Evolutionary conservation across 2,888 invertebrate species (phyloP), one percentile per base, ranked within the genome.

Genomic region (Anaspis maculata): DNA sequence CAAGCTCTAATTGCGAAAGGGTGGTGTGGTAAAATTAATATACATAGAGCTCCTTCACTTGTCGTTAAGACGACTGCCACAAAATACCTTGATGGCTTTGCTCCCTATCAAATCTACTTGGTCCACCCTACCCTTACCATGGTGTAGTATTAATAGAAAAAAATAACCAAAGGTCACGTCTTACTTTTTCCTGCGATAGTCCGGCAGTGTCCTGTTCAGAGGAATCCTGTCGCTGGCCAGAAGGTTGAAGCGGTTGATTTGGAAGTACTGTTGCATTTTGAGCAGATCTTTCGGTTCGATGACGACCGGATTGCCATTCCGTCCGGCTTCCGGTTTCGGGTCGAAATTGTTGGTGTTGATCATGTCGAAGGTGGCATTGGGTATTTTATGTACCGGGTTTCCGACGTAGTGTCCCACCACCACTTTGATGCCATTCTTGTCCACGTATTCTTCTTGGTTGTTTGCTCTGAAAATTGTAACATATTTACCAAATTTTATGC

Each of bases 351-450:
- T 91, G 35, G 74, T 71, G 56, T 91, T 82, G 34, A 85, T 68
- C 45, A 80, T 64, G 50, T 83, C 83, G 15, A 55, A 47, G 1
- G 87, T 83, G 45, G 89, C 73, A 59, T 89, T 88, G 3, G 73
- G 71, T 31, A 69, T 62, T 44, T 70, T 67, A 36, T 70, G 66
- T 25, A 68, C 64, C 15, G 79, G 77, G 55, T 85, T 84, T 27
- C 90, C 91, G 51, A 89, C 76, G 64, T 89, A 92, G 64, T 88
- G 88, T 1, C 90, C 91, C 13, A 92, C 85, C 30, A 91, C 79
- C 3, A 89, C 85, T 57, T 79, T 79, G 62, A 87, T 78, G n/a
- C 84, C 85, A 57, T 71, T 71, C 33, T 72, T 72, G 61, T 84
- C 82, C 13, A 81, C 70, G 61, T 82, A 82, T 45, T 83, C 80